phyloP scores from a whole-genome alignment of 2,888 invertebrate species.

The Drosophila birchii region DNA sequence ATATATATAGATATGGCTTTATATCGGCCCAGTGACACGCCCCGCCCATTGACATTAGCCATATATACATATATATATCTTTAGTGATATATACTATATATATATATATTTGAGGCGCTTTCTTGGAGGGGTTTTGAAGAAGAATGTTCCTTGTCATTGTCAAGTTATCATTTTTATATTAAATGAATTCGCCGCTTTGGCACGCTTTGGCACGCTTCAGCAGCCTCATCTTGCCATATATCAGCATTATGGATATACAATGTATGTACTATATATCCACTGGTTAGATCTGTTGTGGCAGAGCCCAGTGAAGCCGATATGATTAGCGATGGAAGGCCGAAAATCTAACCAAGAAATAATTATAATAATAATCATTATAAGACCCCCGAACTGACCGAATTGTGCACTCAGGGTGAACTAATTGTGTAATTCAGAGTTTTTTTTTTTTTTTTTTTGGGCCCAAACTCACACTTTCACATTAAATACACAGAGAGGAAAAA shows the following conservation, averaged over 20 bases:
- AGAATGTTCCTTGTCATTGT: conserved; percentile 59
- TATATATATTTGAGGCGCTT: conserved; percentile 1
- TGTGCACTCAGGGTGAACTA: conserved; percentile 73
- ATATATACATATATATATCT: neutral
- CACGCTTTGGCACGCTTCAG: conserved; percentile 72
- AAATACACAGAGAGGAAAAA: neutral
- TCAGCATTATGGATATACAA: neutral
- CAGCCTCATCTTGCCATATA: neutral
- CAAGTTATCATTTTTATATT: conserved; percentile 73
- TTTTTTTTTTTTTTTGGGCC: conserved; percentile 43
- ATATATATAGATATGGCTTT: conserved; percentile 6
- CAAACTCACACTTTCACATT: conserved; percentile 19
- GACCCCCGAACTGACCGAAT: conserved; percentile 58
- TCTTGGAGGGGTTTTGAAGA: conserved; percentile 21
- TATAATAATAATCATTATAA: conserved; percentile 4
- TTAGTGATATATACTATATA: neutral
- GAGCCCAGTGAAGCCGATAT: conserved; percentile 18
- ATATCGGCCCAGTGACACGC: conserved; percentile 35
- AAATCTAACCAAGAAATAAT: conserved; percentile 11
- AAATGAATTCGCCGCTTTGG: conserved; percentile 73
- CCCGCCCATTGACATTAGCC: conserved; percentile 55
- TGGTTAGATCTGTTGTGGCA: conserved; percentile 2
- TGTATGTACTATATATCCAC: conserved; percentile 8
- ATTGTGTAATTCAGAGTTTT: conserved; percentile 66
- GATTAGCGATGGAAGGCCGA: conserved; percentile 32